phyloP scores from a whole-genome alignment of 92 coral and sea anemone genomes.

The Phymanthus crucifer region DNA sequence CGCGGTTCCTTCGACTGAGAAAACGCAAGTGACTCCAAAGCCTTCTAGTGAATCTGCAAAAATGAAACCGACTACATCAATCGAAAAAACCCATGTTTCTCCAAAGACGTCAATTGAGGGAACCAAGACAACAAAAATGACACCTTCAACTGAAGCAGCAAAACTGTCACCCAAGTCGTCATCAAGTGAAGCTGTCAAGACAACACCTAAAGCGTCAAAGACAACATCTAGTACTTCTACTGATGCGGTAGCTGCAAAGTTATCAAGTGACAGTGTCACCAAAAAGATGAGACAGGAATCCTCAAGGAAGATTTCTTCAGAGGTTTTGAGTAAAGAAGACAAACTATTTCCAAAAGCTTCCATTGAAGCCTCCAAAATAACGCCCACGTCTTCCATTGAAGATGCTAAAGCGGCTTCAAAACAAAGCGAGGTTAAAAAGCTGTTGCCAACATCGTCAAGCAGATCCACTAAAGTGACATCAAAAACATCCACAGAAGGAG shows the following conservation, averaged over 20 bases:
- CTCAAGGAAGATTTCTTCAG: background rate
- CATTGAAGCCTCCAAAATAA: background rate
- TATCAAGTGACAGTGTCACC: background rate
- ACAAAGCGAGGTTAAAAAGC: background rate
- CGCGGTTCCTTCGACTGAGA: slow-evolving; percentile 4
- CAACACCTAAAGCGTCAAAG: slow-evolving; percentile 19
- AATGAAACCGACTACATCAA: slow-evolving; percentile 12
- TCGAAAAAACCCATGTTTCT: slow-evolving; percentile 4
- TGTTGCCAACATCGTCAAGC: background rate
- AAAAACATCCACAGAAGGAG: background rate
- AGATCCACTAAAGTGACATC: background rate
- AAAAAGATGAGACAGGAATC: background rate
- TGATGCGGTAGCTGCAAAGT: background rate
- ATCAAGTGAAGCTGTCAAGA: slow-evolving; percentile 22
- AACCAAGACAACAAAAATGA: slow-evolving; percentile 2
- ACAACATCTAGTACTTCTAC: background rate
- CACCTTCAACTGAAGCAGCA: slow-evolving; percentile 20
- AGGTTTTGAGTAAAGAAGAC: background rate
- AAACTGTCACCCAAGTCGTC: slow-evolving; percentile 19
- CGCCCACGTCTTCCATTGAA: background rate
- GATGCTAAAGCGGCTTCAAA: background rate
- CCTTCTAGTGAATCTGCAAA: slow-evolving; percentile 17
- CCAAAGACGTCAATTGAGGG: slow-evolving; percentile 24
- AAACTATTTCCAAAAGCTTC: slow-evolving; percentile 10
- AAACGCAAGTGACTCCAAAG: background rate